A percentile compares a stretch with the other conserved stretches of the same genome.
These are phyloP conservation scores for Dryocosmus kuriphilus DNA, from an alignment of 2,888 invertebrate species.

Conservation along the genomic window DNA sequence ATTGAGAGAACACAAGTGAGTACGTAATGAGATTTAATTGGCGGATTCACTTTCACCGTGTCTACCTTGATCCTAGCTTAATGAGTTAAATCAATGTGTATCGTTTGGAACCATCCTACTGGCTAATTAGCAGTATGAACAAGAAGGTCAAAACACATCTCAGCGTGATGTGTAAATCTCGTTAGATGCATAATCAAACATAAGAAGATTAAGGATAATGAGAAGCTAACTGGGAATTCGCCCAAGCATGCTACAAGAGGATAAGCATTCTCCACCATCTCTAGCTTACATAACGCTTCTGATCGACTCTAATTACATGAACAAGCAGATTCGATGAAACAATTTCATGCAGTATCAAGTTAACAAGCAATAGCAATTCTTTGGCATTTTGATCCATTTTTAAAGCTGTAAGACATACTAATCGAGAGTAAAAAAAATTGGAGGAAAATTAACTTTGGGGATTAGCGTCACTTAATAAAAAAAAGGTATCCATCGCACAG, in stretches of 20 bases:
- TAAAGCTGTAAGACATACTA: too few species aligned
- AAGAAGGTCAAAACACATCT: slow-evolving; percentile 6
- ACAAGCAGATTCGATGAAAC: slow-evolving; percentile 14
- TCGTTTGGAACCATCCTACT: slow-evolving; percentile 27
- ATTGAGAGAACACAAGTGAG: background rate
- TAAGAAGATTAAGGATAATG: slow-evolving; percentile 50
- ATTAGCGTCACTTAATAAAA: too few species aligned
- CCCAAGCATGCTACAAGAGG: slow-evolving; percentile 49
- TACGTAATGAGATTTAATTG: background rate
- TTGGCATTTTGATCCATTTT: background rate
- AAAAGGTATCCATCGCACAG: too few species aligned
- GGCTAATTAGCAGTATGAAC: slow-evolving; percentile 10
- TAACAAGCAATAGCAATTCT: slow-evolving; percentile 9
- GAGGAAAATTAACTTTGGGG: too few species aligned
- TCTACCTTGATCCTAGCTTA: background rate
- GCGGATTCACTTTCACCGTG: background rate
- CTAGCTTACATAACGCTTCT: slow-evolving; percentile 33
- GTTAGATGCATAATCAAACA: slow-evolving; percentile 37
- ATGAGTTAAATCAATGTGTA: slow-evolving; percentile 9
- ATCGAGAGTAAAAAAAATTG: too few species aligned
- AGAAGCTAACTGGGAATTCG: slow-evolving; percentile 56
- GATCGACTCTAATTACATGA: slow-evolving; percentile 32
- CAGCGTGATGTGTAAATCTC: slow-evolving; percentile 34
- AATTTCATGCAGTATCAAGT: slow-evolving; percentile 28
- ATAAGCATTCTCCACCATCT: slow-evolving; percentile 32